Evolutionary conservation across 1,140 invertebrate species (phyloP).

Genomic region (Drosophila repletoides): DNA sequence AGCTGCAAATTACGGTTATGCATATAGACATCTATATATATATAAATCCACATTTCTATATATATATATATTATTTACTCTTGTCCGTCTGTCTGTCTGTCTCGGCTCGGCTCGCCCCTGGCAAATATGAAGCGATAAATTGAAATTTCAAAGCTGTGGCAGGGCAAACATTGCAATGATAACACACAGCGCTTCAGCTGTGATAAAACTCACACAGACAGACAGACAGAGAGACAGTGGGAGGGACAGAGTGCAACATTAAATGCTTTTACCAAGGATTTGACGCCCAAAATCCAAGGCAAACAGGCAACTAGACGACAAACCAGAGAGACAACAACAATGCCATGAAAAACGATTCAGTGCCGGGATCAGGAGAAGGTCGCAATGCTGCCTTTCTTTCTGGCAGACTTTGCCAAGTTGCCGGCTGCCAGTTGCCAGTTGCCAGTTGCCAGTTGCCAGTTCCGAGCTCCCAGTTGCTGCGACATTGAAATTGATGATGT

Average conservation of each 20-base stretch:
- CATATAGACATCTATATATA: conserved; percentile 35
- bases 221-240: conserved; percentile 2
- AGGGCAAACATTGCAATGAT: conserved; percentile 58
- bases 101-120: too few relatives aligned
- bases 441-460: too few relatives aligned
- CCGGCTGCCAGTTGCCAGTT: too few relatives aligned
- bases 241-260: conserved; percentile 44
- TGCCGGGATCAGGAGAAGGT: too few relatives aligned
- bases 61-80: conserved; percentile 12
- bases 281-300: conserved; percentile 57
- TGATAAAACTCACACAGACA: conserved; percentile 23
- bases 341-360: conserved; percentile 64
- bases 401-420: too few relatives aligned
- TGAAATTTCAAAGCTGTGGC: conserved; percentile 67
- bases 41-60: background rate
- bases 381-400: too few relatives aligned
- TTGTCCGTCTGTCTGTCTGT: too few relatives aligned
- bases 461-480: too few relatives aligned
- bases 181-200: conserved; percentile 24
- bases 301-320: conserved; percentile 34
- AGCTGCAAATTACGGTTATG: conserved; percentile 74
- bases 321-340: conserved; percentile 62
- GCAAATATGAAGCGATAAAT: conserved; percentile 73
- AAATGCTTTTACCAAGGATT: conserved; percentile 80
- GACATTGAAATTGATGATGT: conserved; percentile 79